Evolutionary conservation across 2,113 vertebrate species (phyloP).

Genomic region (Neolamprologus hecqui): DNA sequence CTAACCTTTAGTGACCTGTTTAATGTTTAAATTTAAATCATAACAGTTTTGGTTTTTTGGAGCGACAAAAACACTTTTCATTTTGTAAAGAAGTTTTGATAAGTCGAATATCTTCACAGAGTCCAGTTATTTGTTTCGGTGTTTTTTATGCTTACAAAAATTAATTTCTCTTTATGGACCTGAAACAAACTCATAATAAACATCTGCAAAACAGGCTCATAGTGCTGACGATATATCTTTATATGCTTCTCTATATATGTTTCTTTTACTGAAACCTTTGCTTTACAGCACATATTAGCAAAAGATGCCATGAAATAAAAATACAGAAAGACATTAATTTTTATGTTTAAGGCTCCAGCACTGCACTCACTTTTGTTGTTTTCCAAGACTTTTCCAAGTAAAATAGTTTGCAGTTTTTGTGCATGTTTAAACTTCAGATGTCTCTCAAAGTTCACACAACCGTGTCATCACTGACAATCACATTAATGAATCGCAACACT

Average conservation of each 20-base stretch:
- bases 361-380: neutral
- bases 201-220: neutral
- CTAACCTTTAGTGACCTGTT: neutral
- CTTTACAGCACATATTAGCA: neutral
- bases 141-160: neutral
- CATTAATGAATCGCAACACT: fast-evolving
- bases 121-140: fast-evolving
- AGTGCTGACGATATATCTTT: fast-evolving
- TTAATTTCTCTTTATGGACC: fast-evolving
- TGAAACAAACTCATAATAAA: neutral
- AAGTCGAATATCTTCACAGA: neutral
- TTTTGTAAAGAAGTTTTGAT: neutral
- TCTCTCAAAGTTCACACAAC: neutral
- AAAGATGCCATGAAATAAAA: neutral
- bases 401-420: neutral
- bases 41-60: neutral
- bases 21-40: neutral
- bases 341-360: neutral
- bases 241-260: neutral
- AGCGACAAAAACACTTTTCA: neutral
- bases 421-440: neutral
- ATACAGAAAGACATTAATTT: neutral
- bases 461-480: fast-evolving
- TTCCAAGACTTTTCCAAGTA: neutral
- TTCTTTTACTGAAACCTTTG: neutral